Percentiles rank a stretch among this genome's conserved stretches.
phyloP scores from a whole-genome alignment of 2,113 vertebrate species.

The Seriola dumerili region DNA sequence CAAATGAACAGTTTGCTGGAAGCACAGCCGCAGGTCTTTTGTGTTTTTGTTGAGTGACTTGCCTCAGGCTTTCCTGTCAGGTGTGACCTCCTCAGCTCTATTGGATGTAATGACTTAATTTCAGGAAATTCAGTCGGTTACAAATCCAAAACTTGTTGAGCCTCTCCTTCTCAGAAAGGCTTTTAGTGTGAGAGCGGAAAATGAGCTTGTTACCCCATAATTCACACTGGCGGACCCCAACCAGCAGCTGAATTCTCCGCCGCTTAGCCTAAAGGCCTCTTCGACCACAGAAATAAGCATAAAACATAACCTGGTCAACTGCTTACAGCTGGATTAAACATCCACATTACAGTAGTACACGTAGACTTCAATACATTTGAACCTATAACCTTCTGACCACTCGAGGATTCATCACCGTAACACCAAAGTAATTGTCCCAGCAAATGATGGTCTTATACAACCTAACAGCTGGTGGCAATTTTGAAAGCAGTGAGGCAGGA shows the following conservation, averaged over 20 bases:
- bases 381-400: not conserved
- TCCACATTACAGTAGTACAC: slow-evolving; percentile 20
- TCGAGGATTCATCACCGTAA: slow-evolving; percentile 13
- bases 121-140: slow-evolving; percentile 67
- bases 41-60: slow-evolving; percentile 47
- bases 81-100: slow-evolving; percentile 66
- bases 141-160: slow-evolving; percentile 49
- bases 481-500: slow-evolving; percentile 9
- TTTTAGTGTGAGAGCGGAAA: slow-evolving; percentile 52
- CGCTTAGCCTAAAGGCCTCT: slow-evolving; percentile 20
- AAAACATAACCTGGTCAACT: slow-evolving; percentile 48
- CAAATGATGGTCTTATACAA: slow-evolving; percentile 30
- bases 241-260: slow-evolving; percentile 20
- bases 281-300: slow-evolving; percentile 7
- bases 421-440: slow-evolving; percentile 23
- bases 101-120: slow-evolving; percentile 73
- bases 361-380: not conserved
- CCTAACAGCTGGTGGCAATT: slow-evolving; percentile 44
- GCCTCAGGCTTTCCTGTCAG: slow-evolving; percentile 73
- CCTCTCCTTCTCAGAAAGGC: slow-evolving; percentile 40
- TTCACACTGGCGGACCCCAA: slow-evolving; percentile 23
- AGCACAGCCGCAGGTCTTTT: slow-evolving; percentile 38
- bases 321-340: slow-evolving; percentile 58
- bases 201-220: slow-evolving; percentile 26
- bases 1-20: not conserved